Evolutionary conservation across 2,113 vertebrate genomes (phyloP).

Genomic region (Talpa occidentalis): DNA sequence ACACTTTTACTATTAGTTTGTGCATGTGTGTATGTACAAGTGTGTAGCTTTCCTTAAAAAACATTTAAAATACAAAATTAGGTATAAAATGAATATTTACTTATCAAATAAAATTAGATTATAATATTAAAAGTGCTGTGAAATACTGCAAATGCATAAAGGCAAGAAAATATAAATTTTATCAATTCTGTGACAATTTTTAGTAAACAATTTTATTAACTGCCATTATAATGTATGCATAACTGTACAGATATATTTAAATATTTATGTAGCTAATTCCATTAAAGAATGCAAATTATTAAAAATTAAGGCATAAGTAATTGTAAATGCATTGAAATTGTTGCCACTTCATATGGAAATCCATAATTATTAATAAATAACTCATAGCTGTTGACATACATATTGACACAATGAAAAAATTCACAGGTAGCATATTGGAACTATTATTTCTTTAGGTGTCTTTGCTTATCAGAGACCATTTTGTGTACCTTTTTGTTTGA

Average conservation of each 20-base stretch:
- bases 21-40: background rate
- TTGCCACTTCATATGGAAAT: background rate
- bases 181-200: background rate
- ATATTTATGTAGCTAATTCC: background rate
- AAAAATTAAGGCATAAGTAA: conserved; percentile 20
- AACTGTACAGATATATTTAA: background rate
- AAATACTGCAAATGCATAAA: background rate
- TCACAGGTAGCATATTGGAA: background rate
- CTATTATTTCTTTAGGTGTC: background rate
- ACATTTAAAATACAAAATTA: conserved; percentile 32
- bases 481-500: background rate
- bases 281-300: background rate
- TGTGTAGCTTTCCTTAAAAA: background rate
- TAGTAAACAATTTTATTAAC: background rate
- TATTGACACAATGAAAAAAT: background rate
- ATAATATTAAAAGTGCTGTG: background rate
- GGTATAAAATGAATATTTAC: background rate
- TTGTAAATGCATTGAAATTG: background rate
- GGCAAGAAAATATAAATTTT: background rate
- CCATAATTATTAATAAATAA: background rate
- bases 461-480: background rate
- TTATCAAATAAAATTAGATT: background rate
- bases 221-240: background rate
- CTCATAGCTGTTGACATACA: background rate
- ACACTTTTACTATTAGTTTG: background rate